Evolutionary conservation across 2,888 invertebrate genomes (phyloP).

Genomic region (Melolontha melolontha): DNA sequence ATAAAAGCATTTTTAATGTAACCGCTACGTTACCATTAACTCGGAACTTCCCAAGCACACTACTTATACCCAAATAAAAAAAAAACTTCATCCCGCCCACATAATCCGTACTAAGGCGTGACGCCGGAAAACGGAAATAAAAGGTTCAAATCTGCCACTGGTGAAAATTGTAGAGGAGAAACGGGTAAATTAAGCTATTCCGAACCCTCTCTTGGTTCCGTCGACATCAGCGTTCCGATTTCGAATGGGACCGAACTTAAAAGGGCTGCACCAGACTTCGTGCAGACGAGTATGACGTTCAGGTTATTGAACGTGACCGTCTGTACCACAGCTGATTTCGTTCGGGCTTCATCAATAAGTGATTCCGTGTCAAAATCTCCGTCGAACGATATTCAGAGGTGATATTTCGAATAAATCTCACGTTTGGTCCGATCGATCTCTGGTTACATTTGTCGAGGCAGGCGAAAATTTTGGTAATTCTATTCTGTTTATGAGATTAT

Average conservation of each 20-base stretch:
- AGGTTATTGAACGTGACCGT: conserved; percentile 40
- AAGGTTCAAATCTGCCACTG: conserved; percentile 27
- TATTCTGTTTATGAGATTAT: background rate
- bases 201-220: conserved; percentile 14
- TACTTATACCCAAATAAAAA: background rate
- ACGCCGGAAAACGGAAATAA: conserved; percentile 32
- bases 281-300: conserved; percentile 29
- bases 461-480: conserved; percentile 18
- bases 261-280: conserved; percentile 7
- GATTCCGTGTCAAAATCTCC: conserved; percentile 30
- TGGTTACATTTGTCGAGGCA: background rate
- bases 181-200: conserved; percentile 33
- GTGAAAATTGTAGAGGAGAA: conserved; percentile 30
- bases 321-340: conserved; percentile 36
- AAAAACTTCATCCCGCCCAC: conserved; percentile 5
- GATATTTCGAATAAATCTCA: conserved; percentile 25
- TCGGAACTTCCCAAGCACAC: no score
- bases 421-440: conserved; percentile 1
- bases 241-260: conserved; percentile 17
- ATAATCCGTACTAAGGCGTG: conserved; percentile 1
- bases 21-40: no score
- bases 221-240: conserved; percentile 32
- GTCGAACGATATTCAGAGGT: conserved; percentile 12
- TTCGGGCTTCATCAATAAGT: conserved; percentile 34
- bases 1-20: no score